Percentiles rank a stretch among this genome's conserved stretches.
Evolutionary conservation across 1,140 invertebrate species (phyloP).

Genomic region (Aphis gossypii): DNA sequence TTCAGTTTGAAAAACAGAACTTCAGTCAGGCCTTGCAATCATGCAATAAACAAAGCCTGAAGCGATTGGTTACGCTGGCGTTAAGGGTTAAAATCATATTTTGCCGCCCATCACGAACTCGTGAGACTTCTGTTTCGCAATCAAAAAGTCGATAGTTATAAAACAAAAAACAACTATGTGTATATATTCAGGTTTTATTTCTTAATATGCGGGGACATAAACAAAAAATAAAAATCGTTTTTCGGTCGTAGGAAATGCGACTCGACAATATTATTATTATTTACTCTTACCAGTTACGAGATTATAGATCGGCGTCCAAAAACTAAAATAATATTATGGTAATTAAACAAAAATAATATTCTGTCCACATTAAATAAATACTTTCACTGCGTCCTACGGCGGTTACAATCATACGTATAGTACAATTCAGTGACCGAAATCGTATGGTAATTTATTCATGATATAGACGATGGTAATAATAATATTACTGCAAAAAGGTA

Average conservation of each 20-base stretch:
- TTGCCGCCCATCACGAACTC: constrained; percentile 45
- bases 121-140: constrained; percentile 55
- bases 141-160: constrained; percentile 21
- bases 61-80: constrained; percentile 3
- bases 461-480: not conserved
- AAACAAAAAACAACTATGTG: constrained; percentile 1
- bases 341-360: not conserved
- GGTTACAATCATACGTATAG: not conserved
- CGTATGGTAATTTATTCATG: constrained; percentile 43
- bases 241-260: not conserved
- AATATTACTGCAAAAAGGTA: constrained; percentile 22
- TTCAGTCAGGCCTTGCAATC: not conserved
- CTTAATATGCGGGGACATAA: not conserved
- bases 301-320: not conserved
- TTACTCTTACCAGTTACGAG: not conserved
- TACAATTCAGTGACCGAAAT: constrained; percentile 20
- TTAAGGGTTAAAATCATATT: constrained; percentile 56
- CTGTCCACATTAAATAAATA: not conserved
- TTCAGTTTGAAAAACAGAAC: constrained; percentile 29
- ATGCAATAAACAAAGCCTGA: not conserved
- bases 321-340: not conserved
- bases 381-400: not conserved
- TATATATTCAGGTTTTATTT: not conserved
- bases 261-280: not conserved
- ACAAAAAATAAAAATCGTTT: not conserved